These are phyloP conservation scores for Acanthopagrus latus DNA, from an alignment of 2,797 vertebrate genomes.

Conservation along the genomic window DNA sequence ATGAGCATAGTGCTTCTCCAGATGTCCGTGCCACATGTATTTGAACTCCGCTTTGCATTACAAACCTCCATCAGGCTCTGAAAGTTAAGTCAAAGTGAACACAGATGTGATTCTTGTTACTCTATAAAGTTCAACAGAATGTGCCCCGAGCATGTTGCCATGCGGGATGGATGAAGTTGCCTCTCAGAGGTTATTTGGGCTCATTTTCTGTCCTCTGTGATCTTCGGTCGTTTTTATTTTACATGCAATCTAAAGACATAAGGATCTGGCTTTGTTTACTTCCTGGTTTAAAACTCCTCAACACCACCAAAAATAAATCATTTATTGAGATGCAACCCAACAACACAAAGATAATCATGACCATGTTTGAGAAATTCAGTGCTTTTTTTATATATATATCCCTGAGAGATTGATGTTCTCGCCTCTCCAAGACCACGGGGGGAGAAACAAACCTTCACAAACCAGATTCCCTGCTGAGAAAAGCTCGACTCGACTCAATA, in stretches of 20 bases:
- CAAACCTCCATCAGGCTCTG: conserved; percentile 12
- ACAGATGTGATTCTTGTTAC: conserved; percentile 19
- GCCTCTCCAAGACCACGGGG: neutral
- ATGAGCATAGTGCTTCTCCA: conserved; percentile 4
- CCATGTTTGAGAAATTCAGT: neutral
- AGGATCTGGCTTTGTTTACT: neutral
- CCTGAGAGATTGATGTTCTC: neutral
- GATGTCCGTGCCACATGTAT: neutral
- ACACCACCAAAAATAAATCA: neutral
- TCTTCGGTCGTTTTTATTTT: neutral
- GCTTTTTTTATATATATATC: conserved; percentile 9
- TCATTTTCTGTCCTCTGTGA: neutral
- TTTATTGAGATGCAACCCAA: neutral
- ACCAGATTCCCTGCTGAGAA: neutral
- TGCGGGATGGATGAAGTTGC: neutral
- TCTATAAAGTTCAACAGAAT: neutral
- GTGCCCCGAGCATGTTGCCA: neutral
- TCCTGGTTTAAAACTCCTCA: neutral
- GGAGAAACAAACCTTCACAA: neutral
- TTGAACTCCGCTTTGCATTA: conserved; percentile 8
- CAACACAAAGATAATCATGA: neutral
- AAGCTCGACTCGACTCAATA: neutral
- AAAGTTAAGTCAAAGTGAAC: conserved; percentile 7
- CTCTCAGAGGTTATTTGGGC: neutral
- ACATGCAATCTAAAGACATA: neutral